A percentile compares a stretch with the other conserved stretches of the same genome.
Evolutionary conservation across 2,113 vertebrate genomes (phyloP).

Genomic region (Felis catus): DNA sequence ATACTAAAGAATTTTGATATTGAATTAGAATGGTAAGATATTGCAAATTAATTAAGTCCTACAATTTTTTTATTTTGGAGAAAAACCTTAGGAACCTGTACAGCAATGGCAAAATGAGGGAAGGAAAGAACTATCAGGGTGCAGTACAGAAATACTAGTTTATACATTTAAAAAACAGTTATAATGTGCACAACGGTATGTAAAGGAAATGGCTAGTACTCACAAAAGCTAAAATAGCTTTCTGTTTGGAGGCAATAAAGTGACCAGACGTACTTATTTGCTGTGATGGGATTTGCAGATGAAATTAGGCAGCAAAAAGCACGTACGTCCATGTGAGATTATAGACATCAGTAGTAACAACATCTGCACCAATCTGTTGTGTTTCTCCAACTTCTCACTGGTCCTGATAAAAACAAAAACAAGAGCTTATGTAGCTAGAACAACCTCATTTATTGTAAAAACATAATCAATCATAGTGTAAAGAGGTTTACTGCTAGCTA

Average conservation of each 20-base stretch:
- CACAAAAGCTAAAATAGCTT: background rate
- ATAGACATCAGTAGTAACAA: background rate
- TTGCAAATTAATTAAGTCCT: background rate
- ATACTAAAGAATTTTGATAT: background rate
- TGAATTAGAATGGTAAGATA: background rate
- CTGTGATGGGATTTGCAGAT: background rate
- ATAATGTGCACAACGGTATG: fast-evolving
- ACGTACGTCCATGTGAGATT: background rate
- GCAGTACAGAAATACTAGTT: background rate
- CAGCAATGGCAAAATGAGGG: background rate
- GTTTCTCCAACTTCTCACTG: background rate
- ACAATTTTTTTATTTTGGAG: background rate
- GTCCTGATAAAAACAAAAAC: background rate
- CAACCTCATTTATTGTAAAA: background rate
- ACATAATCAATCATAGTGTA: too few species aligned
- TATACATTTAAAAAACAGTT: background rate
- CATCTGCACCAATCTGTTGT: background rate
- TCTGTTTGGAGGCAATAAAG: background rate
- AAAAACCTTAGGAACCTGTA: background rate
- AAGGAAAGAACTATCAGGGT: background rate
- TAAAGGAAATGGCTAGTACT: background rate
- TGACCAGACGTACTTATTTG: background rate
- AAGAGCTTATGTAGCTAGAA: background rate
- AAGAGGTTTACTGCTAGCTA: background rate
- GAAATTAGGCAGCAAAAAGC: background rate